Conservation (phyloP, 2,888 invertebrate species). For the Cerceris rybyensis region DNA sequence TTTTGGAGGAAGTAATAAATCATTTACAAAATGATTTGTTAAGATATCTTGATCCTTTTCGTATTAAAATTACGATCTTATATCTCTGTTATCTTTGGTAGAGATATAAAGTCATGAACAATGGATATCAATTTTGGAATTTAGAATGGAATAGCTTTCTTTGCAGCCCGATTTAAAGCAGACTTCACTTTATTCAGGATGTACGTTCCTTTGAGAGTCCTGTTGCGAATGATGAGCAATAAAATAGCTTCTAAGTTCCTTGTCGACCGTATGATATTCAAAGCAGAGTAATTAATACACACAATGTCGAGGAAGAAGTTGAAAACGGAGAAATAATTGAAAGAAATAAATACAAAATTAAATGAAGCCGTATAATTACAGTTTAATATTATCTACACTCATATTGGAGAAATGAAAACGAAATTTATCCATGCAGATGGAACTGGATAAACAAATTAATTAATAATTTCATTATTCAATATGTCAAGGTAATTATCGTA, state of each 20-base stretch:
- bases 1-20: constrained; percentile 5
- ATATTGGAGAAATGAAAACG: not conserved
- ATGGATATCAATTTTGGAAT: constrained; percentile 21
- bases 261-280: not conserved
- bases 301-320: not conserved
- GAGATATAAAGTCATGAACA: not conserved
- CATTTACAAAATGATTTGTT: not conserved
- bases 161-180: constrained; percentile 14
- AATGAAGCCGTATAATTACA: not conserved
- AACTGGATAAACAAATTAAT: too few relatives aligned
- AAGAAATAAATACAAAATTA: not conserved
- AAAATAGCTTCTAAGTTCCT: not conserved
- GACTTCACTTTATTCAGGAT: not conserved
- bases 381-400: not conserved
- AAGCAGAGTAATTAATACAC: not conserved
- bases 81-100: constrained; percentile 4
- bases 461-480: too few relatives aligned
- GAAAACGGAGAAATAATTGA: not conserved
- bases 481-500: too few relatives aligned
- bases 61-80: not conserved
- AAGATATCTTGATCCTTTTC: not conserved
- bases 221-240: constrained; percentile 3
- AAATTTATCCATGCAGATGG: not conserved
- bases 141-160: constrained; percentile 2
- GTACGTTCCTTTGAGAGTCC: not conserved